These are phyloP conservation scores for Erethizon dorsatum DNA, from an alignment of 2,797 vertebrate species.

Conservation along the genomic window DNA sequence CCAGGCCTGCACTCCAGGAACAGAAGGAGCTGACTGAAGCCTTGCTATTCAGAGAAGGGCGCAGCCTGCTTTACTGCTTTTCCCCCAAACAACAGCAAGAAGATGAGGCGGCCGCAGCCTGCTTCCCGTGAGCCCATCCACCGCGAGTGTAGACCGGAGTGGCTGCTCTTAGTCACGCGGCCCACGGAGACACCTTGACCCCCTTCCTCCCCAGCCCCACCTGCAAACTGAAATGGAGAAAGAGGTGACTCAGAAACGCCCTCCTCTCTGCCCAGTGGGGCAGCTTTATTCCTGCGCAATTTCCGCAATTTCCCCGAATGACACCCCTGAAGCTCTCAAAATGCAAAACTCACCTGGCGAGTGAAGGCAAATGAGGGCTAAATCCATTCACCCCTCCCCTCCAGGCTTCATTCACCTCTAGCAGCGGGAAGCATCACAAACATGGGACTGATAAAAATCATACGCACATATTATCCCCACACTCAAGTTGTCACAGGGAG, in stretches of 20 bases:
- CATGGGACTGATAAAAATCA: not conserved
- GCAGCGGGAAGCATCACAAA: conserved; percentile 52
- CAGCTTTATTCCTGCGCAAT: conserved; percentile 78
- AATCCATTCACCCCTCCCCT: conserved; percentile 69
- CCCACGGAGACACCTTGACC: not conserved
- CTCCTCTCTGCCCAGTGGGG: conserved; percentile 64
- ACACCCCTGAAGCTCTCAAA: conserved; percentile 71
- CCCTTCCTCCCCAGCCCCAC: not conserved
- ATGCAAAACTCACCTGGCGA: conserved; percentile 74
- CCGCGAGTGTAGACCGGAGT: not conserved
- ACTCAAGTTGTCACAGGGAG: not conserved
- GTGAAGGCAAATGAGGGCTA: conserved; percentile 69
- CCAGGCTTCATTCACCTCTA: conserved; percentile 55
- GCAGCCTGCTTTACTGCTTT: not conserved
- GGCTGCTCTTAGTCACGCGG: not conserved
- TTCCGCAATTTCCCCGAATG: conserved; percentile 81
- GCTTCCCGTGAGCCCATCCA: not conserved
- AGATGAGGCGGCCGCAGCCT: not conserved
- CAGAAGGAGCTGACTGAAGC: not conserved
- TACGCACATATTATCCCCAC: conserved; percentile 41
- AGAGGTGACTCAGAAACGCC: conserved; percentile 58
- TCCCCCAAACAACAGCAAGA: conserved; percentile 11
- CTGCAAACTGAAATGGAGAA: conserved; percentile 66
- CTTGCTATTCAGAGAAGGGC: not conserved
- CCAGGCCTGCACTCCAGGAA: not conserved